phyloP scores from a whole-genome alignment of 2,797 vertebrate genomes.

The Microctenopoma lineatum region DNA sequence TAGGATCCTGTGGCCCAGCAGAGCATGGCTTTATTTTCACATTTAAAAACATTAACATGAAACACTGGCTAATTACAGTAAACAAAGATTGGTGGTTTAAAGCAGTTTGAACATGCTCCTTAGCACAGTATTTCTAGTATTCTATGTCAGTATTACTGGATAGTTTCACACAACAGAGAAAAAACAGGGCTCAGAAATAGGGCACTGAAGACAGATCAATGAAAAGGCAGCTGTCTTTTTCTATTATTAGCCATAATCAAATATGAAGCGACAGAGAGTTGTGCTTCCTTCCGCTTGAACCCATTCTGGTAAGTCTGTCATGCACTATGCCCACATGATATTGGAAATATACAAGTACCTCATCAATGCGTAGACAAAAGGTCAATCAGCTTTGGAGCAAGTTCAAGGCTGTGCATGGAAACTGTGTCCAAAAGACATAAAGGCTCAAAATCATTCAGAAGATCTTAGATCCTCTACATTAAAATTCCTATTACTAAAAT shows the following conservation, averaged over 20 bases:
- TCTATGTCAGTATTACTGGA: conserved; percentile 9
- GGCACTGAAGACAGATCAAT: conserved; percentile 75
- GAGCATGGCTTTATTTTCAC: conserved; percentile 36
- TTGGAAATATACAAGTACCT: conserved; percentile 23
- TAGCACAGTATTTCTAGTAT: neutral
- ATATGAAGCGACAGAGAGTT: conserved; percentile 68
- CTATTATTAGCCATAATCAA: conserved; percentile 80
- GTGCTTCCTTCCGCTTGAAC: conserved; percentile 54
- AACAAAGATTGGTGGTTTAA: conserved; percentile 18
- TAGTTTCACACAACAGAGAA: conserved; percentile 20
- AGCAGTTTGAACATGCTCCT: conserved; percentile 14
- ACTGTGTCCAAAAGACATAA: neutral
- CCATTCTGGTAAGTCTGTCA: conserved; percentile 44
- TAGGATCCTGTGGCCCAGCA: conserved; percentile 21
- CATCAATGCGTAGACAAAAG: conserved; percentile 1
- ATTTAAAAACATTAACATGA: conserved; percentile 31
- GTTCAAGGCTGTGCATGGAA: conserved; percentile 8
- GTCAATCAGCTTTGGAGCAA: conserved; percentile 10
- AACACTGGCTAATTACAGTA: conserved; percentile 33
- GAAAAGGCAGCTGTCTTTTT: conserved; percentile 77
- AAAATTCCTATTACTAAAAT: neutral
- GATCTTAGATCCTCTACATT: neutral
- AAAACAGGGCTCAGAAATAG: conserved; percentile 65
- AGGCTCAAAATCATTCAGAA: neutral
- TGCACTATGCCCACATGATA: conserved; percentile 23